These are phyloP conservation scores for Falcunculus frontatus DNA, from an alignment of 2,113 vertebrate genomes.

Conservation along the genomic window DNA sequence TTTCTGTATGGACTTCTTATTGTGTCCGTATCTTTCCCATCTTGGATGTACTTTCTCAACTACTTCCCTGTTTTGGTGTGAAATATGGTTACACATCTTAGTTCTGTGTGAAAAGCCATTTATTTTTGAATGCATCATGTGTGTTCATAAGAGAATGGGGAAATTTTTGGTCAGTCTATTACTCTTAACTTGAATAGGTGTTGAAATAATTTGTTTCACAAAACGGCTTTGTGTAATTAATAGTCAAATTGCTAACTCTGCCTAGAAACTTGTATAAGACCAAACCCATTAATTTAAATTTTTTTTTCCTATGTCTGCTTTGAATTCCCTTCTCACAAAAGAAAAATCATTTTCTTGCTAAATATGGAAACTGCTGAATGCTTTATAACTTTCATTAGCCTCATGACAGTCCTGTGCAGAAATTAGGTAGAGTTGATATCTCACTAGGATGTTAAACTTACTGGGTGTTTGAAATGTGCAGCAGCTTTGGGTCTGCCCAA, in stretches of 20 bases:
- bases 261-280: neutral
- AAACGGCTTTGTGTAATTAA: neutral
- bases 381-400: neutral
- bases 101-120: neutral
- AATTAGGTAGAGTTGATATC: neutral
- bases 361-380: neutral
- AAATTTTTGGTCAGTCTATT: neutral
- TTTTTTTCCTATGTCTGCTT: neutral
- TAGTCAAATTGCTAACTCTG: neutral
- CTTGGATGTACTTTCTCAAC: neutral
- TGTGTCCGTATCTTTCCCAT: rapidly evolving
- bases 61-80: neutral
- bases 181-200: neutral
- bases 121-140: neutral
- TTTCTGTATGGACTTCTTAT: neutral
- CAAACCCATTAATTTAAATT: neutral
- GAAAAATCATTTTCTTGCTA: neutral
- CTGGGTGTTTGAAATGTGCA: neutral
- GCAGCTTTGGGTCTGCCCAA: neutral
- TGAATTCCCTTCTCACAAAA: neutral
- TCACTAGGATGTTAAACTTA: neutral
- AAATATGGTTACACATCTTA: neutral
- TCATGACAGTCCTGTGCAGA: neutral
- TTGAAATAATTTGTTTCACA: neutral
- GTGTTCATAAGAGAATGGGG: neutral